phyloP scores from a whole-genome alignment of 2,797 vertebrate genomes.

The Gymnoscopelus braueri region DNA sequence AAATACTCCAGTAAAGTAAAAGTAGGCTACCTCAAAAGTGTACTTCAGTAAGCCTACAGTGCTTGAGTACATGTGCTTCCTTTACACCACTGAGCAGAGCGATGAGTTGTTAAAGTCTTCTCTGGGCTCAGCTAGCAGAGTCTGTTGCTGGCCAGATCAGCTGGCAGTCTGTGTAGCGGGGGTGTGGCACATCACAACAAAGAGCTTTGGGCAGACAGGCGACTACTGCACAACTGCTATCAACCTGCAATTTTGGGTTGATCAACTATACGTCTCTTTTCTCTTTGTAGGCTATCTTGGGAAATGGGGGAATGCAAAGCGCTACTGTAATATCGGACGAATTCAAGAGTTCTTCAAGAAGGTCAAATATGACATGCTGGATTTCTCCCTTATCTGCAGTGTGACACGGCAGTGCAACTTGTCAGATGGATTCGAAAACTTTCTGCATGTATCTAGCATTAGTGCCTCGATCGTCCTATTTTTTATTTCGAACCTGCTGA shows the following conservation, averaged over 20 bases:
- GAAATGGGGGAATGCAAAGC: slow-evolving; percentile 55
- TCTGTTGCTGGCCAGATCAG: slow-evolving; percentile 92
- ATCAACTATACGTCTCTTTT: slow-evolving; percentile 28
- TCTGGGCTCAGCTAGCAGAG: slow-evolving; percentile 86
- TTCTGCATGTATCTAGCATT: slow-evolving; percentile 40
- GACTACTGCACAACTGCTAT: slow-evolving; percentile 74
- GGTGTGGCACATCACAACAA: slow-evolving; percentile 90
- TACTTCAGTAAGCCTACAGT: no score
- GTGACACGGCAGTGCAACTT: slow-evolving; percentile 17
- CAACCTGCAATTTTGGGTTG: slow-evolving; percentile 70
- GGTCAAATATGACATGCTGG: slow-evolving; percentile 29
- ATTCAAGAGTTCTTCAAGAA: slow-evolving; percentile 41
- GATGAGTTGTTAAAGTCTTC: slow-evolving; percentile 1
- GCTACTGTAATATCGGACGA: slow-evolving; percentile 39
- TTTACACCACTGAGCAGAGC: no score
- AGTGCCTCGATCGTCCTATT: background rate
- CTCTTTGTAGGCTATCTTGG: slow-evolving; percentile 31
- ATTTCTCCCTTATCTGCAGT: slow-evolving; percentile 28
- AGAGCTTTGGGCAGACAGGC: slow-evolving; percentile 81
- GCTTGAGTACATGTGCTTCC: no score
- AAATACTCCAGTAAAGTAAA: no score
- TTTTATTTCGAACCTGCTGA: no score
- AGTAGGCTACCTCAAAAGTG: no score
- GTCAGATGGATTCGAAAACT: slow-evolving; percentile 50
- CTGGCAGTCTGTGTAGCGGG: slow-evolving; percentile 85